Evolutionary conservation across 2,888 invertebrate genomes (phyloP).

Genomic region (Chydorus sphaericus): DNA sequence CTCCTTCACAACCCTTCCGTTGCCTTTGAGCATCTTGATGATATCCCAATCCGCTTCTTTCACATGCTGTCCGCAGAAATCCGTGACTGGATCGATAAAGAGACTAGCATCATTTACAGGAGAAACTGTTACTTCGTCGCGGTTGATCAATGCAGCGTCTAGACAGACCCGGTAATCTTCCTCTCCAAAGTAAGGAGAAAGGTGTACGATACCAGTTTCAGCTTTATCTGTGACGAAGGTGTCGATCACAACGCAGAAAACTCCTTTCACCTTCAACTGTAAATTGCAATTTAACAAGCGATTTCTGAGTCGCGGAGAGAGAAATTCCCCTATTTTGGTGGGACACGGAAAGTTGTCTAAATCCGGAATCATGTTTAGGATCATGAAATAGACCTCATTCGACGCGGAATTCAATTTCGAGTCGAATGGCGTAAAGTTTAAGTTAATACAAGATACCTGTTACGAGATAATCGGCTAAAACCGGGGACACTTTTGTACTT

Average conservation of each 20-base stretch:
- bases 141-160: slow-evolving; percentile 58
- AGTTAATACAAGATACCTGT: no score
- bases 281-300: background rate
- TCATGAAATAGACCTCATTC: no score
- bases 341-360: no score
- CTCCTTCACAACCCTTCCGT: slow-evolving; percentile 56
- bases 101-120: slow-evolving; percentile 85
- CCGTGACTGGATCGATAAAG: slow-evolving; percentile 66
- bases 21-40: slow-evolving; percentile 60
- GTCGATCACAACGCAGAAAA: slow-evolving; percentile 71
- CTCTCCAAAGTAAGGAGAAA: slow-evolving; percentile 98
- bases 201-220: slow-evolving; percentile 95
- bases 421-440: no score
- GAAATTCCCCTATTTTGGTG: no score
- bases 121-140: slow-evolving; percentile 77
- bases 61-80: slow-evolving; percentile 81
- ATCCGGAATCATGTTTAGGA: no score
- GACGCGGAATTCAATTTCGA: no score
- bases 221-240: slow-evolving; percentile 89
- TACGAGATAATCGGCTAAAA: no score
- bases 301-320: no score
- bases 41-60: slow-evolving; percentile 97
- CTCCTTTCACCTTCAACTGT: slow-evolving; percentile 35
- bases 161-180: slow-evolving; percentile 75
- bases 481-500: no score